Evolutionary conservation across 1,140 invertebrate species (phyloP), one percentile per base, ranked within the genome.

Genomic region (Condylostylus longicornis): DNA sequence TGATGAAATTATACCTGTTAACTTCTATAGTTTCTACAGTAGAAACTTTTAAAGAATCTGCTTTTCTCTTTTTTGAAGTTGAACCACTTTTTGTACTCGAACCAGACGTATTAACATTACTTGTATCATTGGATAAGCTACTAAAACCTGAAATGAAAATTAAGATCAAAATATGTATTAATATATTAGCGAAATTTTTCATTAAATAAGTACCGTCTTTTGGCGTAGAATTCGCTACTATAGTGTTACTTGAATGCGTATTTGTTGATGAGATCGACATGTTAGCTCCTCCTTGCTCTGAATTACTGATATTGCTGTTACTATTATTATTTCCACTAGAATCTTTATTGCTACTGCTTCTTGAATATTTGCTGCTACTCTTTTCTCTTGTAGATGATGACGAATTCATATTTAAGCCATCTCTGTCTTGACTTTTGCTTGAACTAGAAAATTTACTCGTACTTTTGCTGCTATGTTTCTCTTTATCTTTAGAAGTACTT

Each of bases 401-500:
- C 12, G 52, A 52, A n/a, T 48, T 55, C 4, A 49, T 48, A 1
- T 53, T 45, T 23, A 42, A 23, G 38, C 45, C 17, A 31, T 46
- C 46, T 42, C 54, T 52, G 31, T 59, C 56, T 43, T 59, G 59
- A 18, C 55, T 51, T 37, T 58, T 60, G 33, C 49, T 53, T 4
- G 54, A 54, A 32, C 42, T 47, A 4, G 57, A 55, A 25, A 46
- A 38, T 23, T 50, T 51, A 41, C 42, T 45, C 2, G 50, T 15
- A 42, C 39, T 58, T 39, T 60, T 60, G 33, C n/a, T n/a, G n/a
- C 47, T 52, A 42, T 59, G 52, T 19, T 59, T 60, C 31, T 59
- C 56, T 33, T 48, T 48, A 20, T 47, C 45, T 15, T 59, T 59
- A 23, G 56, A 59, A 19, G 39, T 46, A 17, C 42, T 39, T 22